Evolutionary conservation across 2,888 invertebrate genomes (phyloP).

Genomic region (Ellobium chinense): DNA sequence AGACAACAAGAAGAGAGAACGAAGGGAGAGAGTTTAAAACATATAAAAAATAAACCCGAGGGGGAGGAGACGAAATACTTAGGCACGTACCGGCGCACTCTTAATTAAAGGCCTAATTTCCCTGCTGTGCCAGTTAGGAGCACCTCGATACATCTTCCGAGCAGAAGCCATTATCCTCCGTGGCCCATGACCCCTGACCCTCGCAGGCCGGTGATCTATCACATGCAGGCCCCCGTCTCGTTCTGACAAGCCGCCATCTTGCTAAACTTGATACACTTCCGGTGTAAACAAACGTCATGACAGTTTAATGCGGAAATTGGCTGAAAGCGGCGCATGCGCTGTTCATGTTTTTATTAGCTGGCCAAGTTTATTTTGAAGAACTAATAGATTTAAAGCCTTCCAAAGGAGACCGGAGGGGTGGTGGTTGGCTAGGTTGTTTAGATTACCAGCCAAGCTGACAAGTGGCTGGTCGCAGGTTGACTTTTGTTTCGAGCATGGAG

Average conservation of each 20-base stretch:
- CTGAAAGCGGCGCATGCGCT: background rate
- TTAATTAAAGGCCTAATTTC: background rate
- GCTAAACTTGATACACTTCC: constrained; percentile 16
- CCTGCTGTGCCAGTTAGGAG: background rate
- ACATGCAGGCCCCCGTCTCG: background rate
- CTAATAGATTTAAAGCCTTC: background rate
- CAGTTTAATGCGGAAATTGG: constrained; percentile 1
- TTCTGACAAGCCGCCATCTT: constrained; percentile 13
- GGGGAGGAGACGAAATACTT: background rate
- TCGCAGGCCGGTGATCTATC: background rate
- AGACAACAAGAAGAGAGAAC: background rate
- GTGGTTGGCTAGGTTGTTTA: background rate
- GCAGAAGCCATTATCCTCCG: background rate
- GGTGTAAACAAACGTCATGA: constrained; percentile 6
- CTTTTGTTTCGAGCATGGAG: background rate
- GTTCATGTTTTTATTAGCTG: background rate
- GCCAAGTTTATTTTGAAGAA: background rate
- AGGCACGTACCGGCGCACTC: background rate
- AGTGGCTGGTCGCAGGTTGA: background rate
- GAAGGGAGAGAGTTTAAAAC: background rate
- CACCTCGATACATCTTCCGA: background rate
- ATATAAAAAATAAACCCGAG: too few relatives aligned
- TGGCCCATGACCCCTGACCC: constrained; percentile 12
- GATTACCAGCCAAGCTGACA: background rate
- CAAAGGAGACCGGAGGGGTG: background rate